Percentiles rank a stretch among this genome's conserved stretches.
These are phyloP conservation scores for Leptodactylus fuscus DNA, from an alignment of 2,113 vertebrate species.

Conservation along the genomic window DNA sequence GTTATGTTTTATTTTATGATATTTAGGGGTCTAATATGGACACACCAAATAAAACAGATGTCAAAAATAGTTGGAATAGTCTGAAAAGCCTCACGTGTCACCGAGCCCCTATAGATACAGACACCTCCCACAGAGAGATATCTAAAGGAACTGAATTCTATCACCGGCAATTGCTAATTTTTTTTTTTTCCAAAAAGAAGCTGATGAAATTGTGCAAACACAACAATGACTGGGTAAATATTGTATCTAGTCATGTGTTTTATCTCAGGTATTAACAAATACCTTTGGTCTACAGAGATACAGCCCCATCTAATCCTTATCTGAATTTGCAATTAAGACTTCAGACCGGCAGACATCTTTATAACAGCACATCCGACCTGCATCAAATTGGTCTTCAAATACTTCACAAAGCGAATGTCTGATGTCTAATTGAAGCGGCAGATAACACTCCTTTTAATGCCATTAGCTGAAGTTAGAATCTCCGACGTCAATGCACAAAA, in stretches of 20 bases:
- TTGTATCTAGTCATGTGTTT: slow-evolving; percentile 71
- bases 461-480: slow-evolving; percentile 64
- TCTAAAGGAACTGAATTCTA: neutral
- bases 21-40: too few relatives aligned
- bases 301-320: slow-evolving; percentile 79
- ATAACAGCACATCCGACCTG: slow-evolving; percentile 70
- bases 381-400: slow-evolving; percentile 80
- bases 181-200: neutral
- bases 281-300: slow-evolving; percentile 78
- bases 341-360: slow-evolving; percentile 77
- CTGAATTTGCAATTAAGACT: slow-evolving; percentile 84
- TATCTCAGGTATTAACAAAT: slow-evolving; percentile 79
- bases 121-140: neutral
- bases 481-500: slow-evolving; percentile 58
- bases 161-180: neutral
- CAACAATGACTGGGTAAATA: slow-evolving; percentile 75
- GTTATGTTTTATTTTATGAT: too few relatives aligned
- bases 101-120: neutral
- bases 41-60: too few relatives aligned
- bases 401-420: slow-evolving; percentile 75
- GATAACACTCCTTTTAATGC: slow-evolving; percentile 72
- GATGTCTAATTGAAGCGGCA: slow-evolving; percentile 76
- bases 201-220: slow-evolving; percentile 39
- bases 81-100: neutral
- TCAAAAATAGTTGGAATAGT: too few relatives aligned